Evolutionary conservation across 1,140 invertebrate species (phyloP).

Genomic region (Temnothorax longispinosus): DNA sequence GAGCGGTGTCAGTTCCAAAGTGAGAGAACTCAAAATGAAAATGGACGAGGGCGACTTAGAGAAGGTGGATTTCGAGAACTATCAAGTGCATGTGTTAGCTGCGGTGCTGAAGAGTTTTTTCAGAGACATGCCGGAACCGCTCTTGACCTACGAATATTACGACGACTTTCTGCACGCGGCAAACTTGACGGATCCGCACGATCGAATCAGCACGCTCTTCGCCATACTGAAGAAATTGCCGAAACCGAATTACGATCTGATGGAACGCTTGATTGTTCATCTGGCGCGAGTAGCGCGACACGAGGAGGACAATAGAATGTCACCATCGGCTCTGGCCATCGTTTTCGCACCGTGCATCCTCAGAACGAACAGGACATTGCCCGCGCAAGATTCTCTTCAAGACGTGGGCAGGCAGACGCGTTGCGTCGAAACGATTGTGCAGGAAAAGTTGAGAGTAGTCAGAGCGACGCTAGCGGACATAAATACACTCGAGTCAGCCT

Average conservation of each 20-base stretch:
- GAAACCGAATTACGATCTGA: constrained; percentile 95
- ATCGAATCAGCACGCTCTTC: constrained; percentile 94
- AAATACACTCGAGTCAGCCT: constrained; percentile 93
- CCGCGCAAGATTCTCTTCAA: constrained; percentile 95
- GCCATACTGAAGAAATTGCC: constrained; percentile 96
- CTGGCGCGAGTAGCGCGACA: constrained; percentile 94
- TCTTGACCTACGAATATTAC: constrained; percentile 97
- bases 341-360: constrained; percentile 98
- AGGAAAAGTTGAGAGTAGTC: constrained; percentile 91
- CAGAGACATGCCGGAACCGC: constrained; percentile 96
- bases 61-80: constrained; percentile 89
- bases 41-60: constrained; percentile 91
- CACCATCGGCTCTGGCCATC: constrained; percentile 95
- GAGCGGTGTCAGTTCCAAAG: constrained; percentile 94
- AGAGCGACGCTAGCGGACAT: constrained; percentile 94
- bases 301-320: constrained; percentile 97
- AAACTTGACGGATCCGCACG: constrained; percentile 92
- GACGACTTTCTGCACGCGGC: constrained; percentile 96
- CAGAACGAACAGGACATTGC: constrained; percentile 93
- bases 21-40: constrained; percentile 90
- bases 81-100: constrained; percentile 95
- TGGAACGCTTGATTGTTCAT: constrained; percentile 97
- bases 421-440: constrained; percentile 95
- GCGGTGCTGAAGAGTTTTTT: constrained; percentile 97
- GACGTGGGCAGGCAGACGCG: constrained; percentile 93